These are phyloP conservation scores for Phacellophora camtschatica DNA, from an alignment of 30 jellyfish, hydroid and myxozoan genomes.

Conservation along the genomic window DNA sequence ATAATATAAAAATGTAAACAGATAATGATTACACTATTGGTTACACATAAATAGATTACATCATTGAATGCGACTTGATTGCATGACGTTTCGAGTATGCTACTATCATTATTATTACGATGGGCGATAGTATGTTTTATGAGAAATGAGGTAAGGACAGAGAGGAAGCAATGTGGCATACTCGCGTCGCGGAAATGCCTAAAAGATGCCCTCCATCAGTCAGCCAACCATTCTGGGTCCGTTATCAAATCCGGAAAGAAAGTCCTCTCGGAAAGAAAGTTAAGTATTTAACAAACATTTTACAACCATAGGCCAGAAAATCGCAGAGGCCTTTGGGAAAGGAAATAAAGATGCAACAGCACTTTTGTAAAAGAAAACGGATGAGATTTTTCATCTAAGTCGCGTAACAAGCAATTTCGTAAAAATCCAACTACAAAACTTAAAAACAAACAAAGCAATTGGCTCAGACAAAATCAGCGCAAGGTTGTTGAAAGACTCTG, in stretches of 20 bases:
- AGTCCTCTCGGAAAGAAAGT: no score
- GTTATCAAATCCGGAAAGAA: slow-evolving; percentile 44
- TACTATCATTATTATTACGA: no score
- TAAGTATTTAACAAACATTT: no score
- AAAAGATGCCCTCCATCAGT: slow-evolving; percentile 48
- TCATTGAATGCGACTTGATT: no score
- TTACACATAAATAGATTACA: no score
- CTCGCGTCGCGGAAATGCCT: not conserved
- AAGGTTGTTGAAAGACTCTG: slow-evolving; percentile 55
- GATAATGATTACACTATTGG: no score
- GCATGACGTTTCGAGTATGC: no score
- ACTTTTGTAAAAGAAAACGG: slow-evolving; percentile 36
- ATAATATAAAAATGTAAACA: no score
- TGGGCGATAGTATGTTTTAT: no score
- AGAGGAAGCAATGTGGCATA: no score
- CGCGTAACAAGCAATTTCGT: slow-evolving; percentile 54
- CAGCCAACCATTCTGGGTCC: slow-evolving; percentile 46
- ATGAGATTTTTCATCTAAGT: slow-evolving; percentile 50
- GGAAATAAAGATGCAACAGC: slow-evolving; percentile 32
- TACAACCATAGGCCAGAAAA: slow-evolving; percentile 51
- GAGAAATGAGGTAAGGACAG: no score
- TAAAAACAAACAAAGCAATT: slow-evolving; percentile 55
- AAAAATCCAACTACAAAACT: slow-evolving; percentile 40
- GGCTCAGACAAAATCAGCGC: slow-evolving; percentile 63
- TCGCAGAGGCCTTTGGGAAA: slow-evolving; percentile 63